phyloP scores from a whole-genome alignment of 2,888 invertebrate species.

The Drosophila flavopinicola region DNA sequence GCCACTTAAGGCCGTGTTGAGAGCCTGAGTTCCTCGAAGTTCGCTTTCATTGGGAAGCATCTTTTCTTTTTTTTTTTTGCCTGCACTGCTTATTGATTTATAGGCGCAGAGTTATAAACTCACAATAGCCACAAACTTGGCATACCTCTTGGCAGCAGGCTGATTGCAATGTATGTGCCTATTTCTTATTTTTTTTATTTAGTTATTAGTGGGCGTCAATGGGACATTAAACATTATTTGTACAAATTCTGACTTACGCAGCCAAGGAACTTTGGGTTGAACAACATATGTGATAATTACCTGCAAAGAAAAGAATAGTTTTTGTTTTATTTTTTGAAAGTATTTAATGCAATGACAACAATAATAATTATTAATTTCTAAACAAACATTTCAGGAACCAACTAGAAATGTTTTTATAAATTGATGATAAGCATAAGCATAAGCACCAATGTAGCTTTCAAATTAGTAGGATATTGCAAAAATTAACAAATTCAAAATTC shows the following conservation, averaged over 20 bases:
- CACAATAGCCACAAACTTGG: constrained; percentile 20
- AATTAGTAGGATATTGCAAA: no score
- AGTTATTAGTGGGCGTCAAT: constrained; percentile 27
- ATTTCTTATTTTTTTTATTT: no score
- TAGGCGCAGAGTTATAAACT: constrained; percentile 39
- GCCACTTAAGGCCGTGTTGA: constrained; percentile 35
- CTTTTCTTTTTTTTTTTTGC: constrained; percentile 43
- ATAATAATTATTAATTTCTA: no score
- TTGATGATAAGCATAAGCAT: no score
- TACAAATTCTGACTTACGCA: constrained; percentile 44
- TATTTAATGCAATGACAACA: not conserved
- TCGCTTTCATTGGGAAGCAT: constrained; percentile 12
- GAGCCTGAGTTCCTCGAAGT: constrained; percentile 13
- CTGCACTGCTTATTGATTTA: constrained; percentile 74
- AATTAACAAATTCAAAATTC: no score
- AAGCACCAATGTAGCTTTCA: no score
- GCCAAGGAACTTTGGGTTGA: not conserved
- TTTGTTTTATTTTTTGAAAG: not conserved
- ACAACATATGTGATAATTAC: constrained; percentile 41
- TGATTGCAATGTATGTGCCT: constrained; percentile 52
- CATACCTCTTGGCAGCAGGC: constrained; percentile 7
- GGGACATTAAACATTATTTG: constrained; percentile 6
- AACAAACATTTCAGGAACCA: no score
- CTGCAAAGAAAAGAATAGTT: constrained; percentile 43
- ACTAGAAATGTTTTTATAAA: no score